phyloP scores from a whole-genome alignment of 2,797 vertebrate genomes.

The Neopelma chrysocephalum region DNA sequence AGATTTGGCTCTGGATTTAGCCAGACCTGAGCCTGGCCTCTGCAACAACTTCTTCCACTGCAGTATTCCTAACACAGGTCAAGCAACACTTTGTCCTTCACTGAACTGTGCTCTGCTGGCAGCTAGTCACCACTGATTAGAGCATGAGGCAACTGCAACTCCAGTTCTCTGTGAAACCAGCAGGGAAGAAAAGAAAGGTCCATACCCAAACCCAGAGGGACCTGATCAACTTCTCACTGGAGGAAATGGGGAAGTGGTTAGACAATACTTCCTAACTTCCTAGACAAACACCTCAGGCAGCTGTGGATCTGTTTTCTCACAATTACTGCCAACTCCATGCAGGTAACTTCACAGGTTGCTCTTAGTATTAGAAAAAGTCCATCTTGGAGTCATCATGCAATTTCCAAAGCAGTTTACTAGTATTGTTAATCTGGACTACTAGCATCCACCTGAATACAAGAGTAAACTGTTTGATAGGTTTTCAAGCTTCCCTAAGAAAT shows the following conservation, averaged over 20 bases:
- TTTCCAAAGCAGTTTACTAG: background rate
- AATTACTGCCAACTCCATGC: background rate
- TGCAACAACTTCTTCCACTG: background rate
- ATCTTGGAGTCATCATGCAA: fast-evolving
- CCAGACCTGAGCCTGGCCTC: background rate
- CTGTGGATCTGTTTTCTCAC: background rate
- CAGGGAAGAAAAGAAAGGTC: background rate
- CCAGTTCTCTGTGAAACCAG: background rate
- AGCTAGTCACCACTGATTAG: background rate
- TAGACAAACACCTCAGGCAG: background rate
- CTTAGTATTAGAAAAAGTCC: background rate
- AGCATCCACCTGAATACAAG: background rate
- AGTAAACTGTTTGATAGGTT: background rate
- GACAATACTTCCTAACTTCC: background rate
- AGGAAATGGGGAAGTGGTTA: background rate
- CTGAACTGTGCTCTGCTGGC: background rate
- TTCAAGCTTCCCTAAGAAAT: background rate
- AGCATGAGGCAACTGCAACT: background rate
- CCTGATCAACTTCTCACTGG: background rate
- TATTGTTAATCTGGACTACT: background rate
- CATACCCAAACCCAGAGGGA: background rate
- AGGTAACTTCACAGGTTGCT: background rate
- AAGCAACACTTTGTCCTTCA: background rate
- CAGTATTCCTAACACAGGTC: background rate
- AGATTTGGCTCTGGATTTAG: background rate